Conservation (phyloP, 2,797 vertebrate species). For the Oreonectes daqikongensis region DNA sequence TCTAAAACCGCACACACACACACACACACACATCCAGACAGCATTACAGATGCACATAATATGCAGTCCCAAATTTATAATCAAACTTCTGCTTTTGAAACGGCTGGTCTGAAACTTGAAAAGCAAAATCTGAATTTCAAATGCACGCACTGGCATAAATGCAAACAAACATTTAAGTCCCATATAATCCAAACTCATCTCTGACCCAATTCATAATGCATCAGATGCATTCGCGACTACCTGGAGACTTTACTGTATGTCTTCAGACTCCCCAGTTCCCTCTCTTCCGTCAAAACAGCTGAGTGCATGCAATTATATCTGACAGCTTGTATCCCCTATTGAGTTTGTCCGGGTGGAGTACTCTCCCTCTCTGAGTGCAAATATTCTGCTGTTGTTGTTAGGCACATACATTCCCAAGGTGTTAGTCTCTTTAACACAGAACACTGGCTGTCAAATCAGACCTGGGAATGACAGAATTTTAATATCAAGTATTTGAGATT, state of each 20-base stretch:
- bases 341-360: constrained; percentile 40
- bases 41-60: not conserved
- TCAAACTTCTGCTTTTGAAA: not conserved
- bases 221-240: constrained; percentile 16
- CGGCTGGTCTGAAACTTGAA: not conserved
- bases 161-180: not conserved
- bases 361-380: constrained; percentile 18
- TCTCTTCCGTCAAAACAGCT: constrained; percentile 29
- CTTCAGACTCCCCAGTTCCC: constrained; percentile 26
- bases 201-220: constrained; percentile 36
- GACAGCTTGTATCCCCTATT: constrained; percentile 48
- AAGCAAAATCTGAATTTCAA: not conserved
- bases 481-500: constrained; percentile 1
- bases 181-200: constrained; percentile 22
- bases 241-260: constrained; percentile 41
- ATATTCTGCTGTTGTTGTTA: constrained; percentile 16
- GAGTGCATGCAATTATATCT: constrained; percentile 36
- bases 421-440: constrained; percentile 13
- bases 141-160: not conserved
- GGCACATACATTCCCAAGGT: constrained; percentile 2
- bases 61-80: not conserved
- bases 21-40: not conserved
- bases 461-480: constrained; percentile 4
- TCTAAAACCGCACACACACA: no score
- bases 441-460: constrained; percentile 14